Evolutionary conservation across 1,140 invertebrate species (phyloP), one percentile per base, ranked within the genome.

Genomic region (Trichonephila clavata): DNA sequence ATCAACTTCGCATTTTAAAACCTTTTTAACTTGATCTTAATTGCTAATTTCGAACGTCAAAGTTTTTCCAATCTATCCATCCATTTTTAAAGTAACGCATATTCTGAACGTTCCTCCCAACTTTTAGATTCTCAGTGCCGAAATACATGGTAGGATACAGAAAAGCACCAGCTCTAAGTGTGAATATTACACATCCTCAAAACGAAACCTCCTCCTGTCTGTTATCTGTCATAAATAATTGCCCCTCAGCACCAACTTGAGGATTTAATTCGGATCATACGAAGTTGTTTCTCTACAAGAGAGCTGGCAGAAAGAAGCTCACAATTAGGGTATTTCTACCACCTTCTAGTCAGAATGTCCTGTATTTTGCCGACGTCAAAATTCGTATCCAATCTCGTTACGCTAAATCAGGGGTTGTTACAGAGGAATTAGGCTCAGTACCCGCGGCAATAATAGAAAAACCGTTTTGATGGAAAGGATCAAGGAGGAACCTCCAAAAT

Each of bases 191-290:
- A 57, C 57, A 32, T 84, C 43, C 24, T 84, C 43, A 7, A 24
- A 16, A n/a, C 24, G 86, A 87, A 87, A 87, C 86, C 86, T 87
- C 86, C 86, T 65, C 86, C 61, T 65, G 59, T 87, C 86, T 63
- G 59, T 87, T 32, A 63, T 8, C 86, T 87, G 86, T 87, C 86
- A 87, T 18, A 65, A 87, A 87, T 87, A 87, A 87, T 87, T 65
- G 39, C 57, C 60, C 86, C 61, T 61, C 86, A 87, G 10, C 86
- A 87, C 59, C 61, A 87, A 65, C 16, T 63, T 87, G 86, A 87
- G 61, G 86, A 32, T 87, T 87, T 87, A 87, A 87, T 87, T 87
- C 27, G 83, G 81, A 84, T 57, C 81, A 57, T 59, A 24, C 43
- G 81, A 84, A 84, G 81, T 43, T 84, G n/a, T 21, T n/a, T 43